phyloP scores from a whole-genome alignment of 2,888 invertebrate species.

The Xanthia togata region DNA sequence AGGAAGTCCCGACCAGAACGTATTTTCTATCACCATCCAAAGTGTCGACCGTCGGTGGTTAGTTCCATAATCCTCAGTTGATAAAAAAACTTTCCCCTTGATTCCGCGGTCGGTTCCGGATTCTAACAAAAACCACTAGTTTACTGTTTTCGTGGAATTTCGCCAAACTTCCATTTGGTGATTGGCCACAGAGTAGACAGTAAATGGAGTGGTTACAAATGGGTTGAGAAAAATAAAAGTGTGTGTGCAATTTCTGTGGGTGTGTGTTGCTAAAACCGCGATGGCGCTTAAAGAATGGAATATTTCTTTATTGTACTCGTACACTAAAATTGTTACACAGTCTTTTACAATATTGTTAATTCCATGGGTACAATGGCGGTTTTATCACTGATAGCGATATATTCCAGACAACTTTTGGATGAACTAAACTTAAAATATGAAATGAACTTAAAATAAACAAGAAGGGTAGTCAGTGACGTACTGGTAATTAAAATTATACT shows the following conservation, averaged over 20 bases:
- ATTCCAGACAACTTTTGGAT: too few species aligned
- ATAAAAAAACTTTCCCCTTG: slow-evolving; percentile 47
- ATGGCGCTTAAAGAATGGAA: background rate
- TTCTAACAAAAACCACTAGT: slow-evolving; percentile 50
- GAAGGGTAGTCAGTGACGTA: too few species aligned
- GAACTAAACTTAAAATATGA: too few species aligned
- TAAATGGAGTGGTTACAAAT: slow-evolving; percentile 18
- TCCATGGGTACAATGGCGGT: too few species aligned
- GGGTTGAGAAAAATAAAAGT: too few species aligned
- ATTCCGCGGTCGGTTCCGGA: slow-evolving; percentile 25
- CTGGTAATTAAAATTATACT: too few species aligned
- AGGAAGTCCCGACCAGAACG: too few species aligned
- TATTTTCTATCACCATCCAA: slow-evolving; percentile 14
- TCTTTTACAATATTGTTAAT: too few species aligned
- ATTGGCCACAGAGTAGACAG: slow-evolving; percentile 12
- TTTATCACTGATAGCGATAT: too few species aligned
- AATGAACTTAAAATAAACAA: too few species aligned
- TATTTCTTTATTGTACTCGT: background rate
- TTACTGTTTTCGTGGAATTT: slow-evolving; percentile 51
- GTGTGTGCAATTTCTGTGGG: too few species aligned
- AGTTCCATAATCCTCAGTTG: slow-evolving; percentile 37
- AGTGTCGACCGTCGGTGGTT: background rate
- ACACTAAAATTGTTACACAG: background rate
- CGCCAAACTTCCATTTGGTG: slow-evolving; percentile 35
- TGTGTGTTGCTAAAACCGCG: background rate